Conservation (phyloP, 2,797 vertebrate genomes). For the Cirrhinus molitorella region DNA sequence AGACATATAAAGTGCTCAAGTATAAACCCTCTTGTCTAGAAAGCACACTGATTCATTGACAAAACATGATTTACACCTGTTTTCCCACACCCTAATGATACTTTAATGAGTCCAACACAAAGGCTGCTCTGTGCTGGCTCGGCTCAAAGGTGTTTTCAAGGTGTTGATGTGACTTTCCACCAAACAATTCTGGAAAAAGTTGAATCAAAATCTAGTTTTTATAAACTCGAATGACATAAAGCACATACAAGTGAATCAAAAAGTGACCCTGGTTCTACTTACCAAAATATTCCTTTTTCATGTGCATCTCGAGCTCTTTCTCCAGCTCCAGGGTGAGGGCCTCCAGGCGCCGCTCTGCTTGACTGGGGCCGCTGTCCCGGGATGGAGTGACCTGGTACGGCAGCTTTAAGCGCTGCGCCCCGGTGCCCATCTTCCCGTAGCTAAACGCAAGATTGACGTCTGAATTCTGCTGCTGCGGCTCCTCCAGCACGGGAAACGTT, state of each 20-base stretch:
- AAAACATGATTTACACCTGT: conserved; percentile 41
- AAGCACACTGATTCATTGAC: conserved; percentile 40
- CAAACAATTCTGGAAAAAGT: background rate
- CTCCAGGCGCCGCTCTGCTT: conserved; percentile 92
- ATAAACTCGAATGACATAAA: background rate
- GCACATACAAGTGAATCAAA: background rate
- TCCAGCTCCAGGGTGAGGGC: conserved; percentile 95
- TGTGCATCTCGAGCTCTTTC: conserved; percentile 95
- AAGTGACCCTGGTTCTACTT: conserved; percentile 64
- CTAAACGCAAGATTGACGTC: conserved; percentile 68
- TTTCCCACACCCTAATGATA: conserved; percentile 45
- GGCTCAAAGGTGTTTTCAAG: background rate
- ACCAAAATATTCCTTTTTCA: conserved; percentile 98
- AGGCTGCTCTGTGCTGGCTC: conserved; percentile 32
- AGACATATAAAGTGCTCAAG: conserved; percentile 24
- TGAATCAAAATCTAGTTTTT: background rate
- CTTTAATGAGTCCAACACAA: conserved; percentile 42
- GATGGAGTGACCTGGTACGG: conserved; percentile 90
- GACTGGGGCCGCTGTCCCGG: conserved; percentile 90
- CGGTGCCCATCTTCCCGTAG: conserved; percentile 70
- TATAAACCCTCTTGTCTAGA: conserved; percentile 1
- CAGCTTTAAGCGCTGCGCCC: conserved; percentile 84
- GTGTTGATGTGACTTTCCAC: background rate
- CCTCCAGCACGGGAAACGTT: conserved; percentile 77
- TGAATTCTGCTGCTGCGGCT: conserved; percentile 67